A percentile compares a stretch with the other conserved stretches of the same genome.
These are phyloP conservation scores for Parasteatoda tepidariorum DNA, from an alignment of 1,140 invertebrate genomes.

Conservation along the genomic window DNA sequence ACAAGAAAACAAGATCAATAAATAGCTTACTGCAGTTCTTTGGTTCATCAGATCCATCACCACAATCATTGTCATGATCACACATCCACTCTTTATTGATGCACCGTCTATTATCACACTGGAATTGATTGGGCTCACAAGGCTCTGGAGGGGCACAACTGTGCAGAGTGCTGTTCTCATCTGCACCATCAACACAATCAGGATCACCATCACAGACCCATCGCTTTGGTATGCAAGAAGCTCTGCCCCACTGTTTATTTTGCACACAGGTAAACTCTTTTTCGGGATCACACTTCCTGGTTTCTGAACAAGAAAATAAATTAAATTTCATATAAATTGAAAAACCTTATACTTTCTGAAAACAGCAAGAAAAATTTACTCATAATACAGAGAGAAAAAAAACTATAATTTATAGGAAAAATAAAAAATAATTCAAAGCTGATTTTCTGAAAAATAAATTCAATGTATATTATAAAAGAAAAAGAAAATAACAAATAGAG, in stretches of 20 bases:
- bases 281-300: constrained; percentile 89
- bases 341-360: neutral
- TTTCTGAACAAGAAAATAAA: constrained; percentile 72
- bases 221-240: constrained; percentile 92
- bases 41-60: constrained; percentile 66
- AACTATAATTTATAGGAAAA: neutral
- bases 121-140: constrained; percentile 88
- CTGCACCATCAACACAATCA: constrained; percentile 96
- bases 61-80: constrained; percentile 70
- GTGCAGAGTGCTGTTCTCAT: constrained; percentile 87
- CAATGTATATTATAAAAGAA: too few species aligned
- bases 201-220: constrained; percentile 97
- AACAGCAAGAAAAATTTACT: neutral
- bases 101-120: constrained; percentile 90
- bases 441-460: neutral
- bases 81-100: constrained; percentile 76
- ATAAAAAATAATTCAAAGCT: neutral
- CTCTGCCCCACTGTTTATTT: constrained; percentile 90
- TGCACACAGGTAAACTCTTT: constrained; percentile 90
- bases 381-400: neutral
- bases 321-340: neutral
- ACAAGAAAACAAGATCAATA: constrained; percentile 10
- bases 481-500: too few species aligned
- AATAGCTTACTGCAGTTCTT: constrained; percentile 64
- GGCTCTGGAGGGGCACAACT: constrained; percentile 83